Conservation (phyloP, 2,797 vertebrate species). For the Tangara arthus region DNA sequence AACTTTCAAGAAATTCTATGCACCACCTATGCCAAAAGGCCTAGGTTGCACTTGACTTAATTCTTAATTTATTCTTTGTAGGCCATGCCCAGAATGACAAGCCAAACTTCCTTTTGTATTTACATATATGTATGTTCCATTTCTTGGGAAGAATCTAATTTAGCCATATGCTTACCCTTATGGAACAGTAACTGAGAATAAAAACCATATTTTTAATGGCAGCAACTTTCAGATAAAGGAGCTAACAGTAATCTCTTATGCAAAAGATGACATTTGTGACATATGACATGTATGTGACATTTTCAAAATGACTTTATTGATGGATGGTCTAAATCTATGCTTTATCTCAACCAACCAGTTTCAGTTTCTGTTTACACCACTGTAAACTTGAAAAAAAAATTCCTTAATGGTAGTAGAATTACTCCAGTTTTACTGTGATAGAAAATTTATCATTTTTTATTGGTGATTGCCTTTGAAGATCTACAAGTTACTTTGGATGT, state of each 20-base stretch:
- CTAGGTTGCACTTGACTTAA: not conserved
- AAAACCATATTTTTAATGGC: not conserved
- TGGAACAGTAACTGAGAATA: not conserved
- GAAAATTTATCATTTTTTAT: not conserved
- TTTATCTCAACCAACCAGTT: not conserved
- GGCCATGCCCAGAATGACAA: not conserved
- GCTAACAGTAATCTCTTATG: not conserved
- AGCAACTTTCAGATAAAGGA: not conserved
- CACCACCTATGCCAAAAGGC: not conserved
- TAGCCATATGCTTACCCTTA: constrained; percentile 9
- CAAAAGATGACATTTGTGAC: not conserved
- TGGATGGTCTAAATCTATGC: not conserved
- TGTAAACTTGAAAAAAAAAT: not conserved
- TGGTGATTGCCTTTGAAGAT: not conserved
- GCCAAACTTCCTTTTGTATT: not conserved
- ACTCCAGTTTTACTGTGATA: not conserved
- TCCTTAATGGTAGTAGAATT: not conserved
- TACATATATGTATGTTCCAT: not conserved
- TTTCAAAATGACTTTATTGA: not conserved
- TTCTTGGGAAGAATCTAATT: not conserved
- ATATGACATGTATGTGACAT: not conserved
- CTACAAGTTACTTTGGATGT: not conserved
- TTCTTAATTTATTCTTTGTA: not conserved
- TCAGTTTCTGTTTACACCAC: not conserved
- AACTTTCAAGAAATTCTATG: not conserved